These are phyloP conservation scores for Taenioides sp. DNA, from an alignment of 2,797 vertebrate genomes.

Conservation along the genomic window DNA sequence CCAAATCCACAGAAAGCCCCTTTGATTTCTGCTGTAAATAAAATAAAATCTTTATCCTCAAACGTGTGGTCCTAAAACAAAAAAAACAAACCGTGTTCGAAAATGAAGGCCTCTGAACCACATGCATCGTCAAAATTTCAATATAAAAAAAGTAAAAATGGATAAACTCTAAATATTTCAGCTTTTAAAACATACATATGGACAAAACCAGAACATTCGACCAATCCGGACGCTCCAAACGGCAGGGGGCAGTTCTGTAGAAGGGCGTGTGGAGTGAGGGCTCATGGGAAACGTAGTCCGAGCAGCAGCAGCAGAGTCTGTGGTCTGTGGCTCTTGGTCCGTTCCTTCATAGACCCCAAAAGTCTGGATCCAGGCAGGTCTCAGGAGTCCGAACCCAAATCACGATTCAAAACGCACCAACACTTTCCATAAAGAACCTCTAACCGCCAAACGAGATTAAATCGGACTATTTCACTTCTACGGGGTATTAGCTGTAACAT, in stretches of 20 bases:
- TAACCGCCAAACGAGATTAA: neutral
- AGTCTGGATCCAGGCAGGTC: conserved; percentile 1
- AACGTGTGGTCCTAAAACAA: neutral
- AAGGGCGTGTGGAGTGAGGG: neutral
- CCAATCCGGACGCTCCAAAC: neutral
- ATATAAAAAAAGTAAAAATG: conserved; percentile 2
- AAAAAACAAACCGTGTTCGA: too few relatives aligned
- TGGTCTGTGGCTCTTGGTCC: conserved; percentile 1
- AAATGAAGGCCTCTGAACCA: conserved; percentile 6
- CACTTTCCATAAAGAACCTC: conserved; percentile 4
- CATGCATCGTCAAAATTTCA: neutral
- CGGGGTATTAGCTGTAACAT: too few relatives aligned
- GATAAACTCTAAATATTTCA: conserved; percentile 1
- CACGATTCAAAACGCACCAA: neutral
- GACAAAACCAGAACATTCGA: neutral
- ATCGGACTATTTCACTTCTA: too few relatives aligned
- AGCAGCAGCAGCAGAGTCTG: conserved; percentile 5
- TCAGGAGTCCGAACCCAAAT: conserved; percentile 4
- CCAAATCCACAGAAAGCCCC: too few relatives aligned
- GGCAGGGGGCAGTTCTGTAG: neutral
- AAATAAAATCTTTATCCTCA: neutral
- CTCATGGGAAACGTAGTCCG: conserved; percentile 9
- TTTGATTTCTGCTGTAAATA: too few relatives aligned
- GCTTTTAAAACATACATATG: neutral
- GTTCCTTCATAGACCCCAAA: conserved; percentile 11